phyloP scores from a whole-genome alignment of 2,113 vertebrate species.

The Nettapus auritus region DNA sequence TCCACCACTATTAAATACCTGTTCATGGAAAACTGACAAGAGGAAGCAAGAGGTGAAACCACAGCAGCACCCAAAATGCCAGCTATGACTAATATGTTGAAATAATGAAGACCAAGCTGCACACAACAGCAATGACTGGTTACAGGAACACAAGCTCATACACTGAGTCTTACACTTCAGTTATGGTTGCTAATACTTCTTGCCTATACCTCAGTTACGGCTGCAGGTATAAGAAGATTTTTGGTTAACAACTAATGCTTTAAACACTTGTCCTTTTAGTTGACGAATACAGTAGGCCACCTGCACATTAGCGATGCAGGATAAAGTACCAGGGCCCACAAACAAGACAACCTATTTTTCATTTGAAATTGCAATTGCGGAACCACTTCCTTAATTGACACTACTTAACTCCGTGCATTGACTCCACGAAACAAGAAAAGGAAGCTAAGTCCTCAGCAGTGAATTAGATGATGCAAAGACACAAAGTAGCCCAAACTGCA shows the following conservation, averaged over 20 bases:
- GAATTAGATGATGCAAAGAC: not conserved
- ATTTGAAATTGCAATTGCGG: not conserved
- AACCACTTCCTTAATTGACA: not conserved
- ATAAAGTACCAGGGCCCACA: not conserved
- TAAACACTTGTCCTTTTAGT: not conserved
- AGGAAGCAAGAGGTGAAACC: not conserved
- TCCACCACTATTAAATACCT: not conserved
- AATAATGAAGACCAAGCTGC: not conserved
- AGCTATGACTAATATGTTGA: not conserved
- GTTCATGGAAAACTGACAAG: not conserved
- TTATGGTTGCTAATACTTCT: not conserved
- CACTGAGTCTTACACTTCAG: not conserved
- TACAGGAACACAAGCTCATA: not conserved
- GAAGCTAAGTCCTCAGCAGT: not conserved
- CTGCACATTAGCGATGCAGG: not conserved
- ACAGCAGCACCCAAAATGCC: not conserved
- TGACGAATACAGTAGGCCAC: not conserved
- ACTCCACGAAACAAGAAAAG: not conserved
- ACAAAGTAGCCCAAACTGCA: not conserved
- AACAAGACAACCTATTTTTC: not conserved
- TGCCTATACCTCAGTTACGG: not conserved
- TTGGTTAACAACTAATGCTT: not conserved
- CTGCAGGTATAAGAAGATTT: not conserved
- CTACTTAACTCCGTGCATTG: not conserved
- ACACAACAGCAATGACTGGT: not conserved